Evolutionary conservation across 2,113 vertebrate genomes (phyloP), one percentile per base, ranked within the genome.

Genomic region (Sinocyclocheilus anshuiensis): DNA sequence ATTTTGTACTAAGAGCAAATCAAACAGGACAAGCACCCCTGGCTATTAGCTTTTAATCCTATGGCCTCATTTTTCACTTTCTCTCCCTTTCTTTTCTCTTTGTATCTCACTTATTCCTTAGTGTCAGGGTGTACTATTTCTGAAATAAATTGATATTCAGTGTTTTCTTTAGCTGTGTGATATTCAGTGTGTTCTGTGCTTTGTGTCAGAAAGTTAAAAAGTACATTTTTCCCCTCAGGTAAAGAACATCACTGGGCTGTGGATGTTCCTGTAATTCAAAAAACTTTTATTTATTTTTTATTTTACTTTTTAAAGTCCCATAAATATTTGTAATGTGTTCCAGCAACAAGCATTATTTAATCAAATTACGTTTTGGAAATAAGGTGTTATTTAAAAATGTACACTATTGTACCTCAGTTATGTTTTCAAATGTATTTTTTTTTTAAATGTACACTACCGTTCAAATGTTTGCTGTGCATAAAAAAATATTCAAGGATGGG

Each of bases 1-100:
- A 84, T 50, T 76, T 74, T 84, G 36, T 45, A 69, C n/a, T 55
- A 59, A 77, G 26, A 86, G 74, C 77, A 81, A 86, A 87, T 86
- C 86, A 87, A 81, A 89, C 72, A 90, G 83, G 88, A 88, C 87
- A 90, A 87, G 36, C 55, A 87, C 87, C 84, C n/a, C 81, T 39
- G 85, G 83, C 92, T 89, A 92, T 93, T 93, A 91, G 86, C 86
- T 94, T 91, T 93, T 93, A 90, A 91, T 92, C 94, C 92, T 81
- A 36, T 39, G 48, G 81, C 93, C 92, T 90, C 84, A 15, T 84
- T 22, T 83, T 24, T 77, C 92, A 91, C 88, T 87, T 85, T 90
- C 89, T 10, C 63, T 5, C 11, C 16, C 33, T 42, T 29, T 63
- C 16, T 45, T 16, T 22, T 12, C 8, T 59, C 59, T 82, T 81